Percentiles rank a stretch among this genome's conserved stretches.
These are phyloP conservation scores for Campylomormyrus tamandua DNA, from an alignment of 2,113 vertebrate species.

Conservation along the genomic window DNA sequence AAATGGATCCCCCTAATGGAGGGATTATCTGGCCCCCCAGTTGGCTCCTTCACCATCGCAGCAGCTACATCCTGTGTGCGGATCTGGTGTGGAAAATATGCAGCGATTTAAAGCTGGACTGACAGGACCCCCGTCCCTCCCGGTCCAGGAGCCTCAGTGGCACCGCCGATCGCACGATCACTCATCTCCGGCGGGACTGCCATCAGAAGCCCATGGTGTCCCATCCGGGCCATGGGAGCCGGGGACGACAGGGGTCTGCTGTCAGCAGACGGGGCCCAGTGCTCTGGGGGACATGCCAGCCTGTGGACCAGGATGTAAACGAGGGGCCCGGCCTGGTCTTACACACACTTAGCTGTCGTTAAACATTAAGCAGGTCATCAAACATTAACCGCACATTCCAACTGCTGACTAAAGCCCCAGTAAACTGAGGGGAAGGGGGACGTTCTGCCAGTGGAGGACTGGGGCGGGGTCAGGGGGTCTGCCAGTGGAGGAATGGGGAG, in stretches of 20 bases:
- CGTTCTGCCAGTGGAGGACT: background rate
- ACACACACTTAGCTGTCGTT: background rate
- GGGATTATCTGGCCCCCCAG: conserved; percentile 62
- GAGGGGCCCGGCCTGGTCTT: background rate
- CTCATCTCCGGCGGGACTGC: background rate
- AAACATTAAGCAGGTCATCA: background rate
- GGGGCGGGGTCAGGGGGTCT: background rate
- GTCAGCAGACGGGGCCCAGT: background rate
- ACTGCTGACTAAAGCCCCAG: background rate
- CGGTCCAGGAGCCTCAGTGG: background rate
- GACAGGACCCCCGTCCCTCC: background rate
- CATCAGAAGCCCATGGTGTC: background rate
- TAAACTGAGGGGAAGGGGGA: background rate
- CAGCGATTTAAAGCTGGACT: background rate
- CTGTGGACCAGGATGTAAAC: background rate
- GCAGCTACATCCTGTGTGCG: conserved; percentile 45
- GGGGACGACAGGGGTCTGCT: background rate
- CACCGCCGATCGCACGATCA: background rate
- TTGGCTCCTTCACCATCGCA: conserved; percentile 60
- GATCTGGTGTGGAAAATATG: conserved; percentile 7
- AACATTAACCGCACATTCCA: conserved; percentile 9
- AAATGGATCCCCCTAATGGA: conserved; percentile 72
- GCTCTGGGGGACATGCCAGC: background rate
- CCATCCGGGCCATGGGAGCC: background rate
- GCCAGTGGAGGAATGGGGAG: background rate